A percentile compares a stretch with the other conserved stretches of the same genome.
Conservation (phyloP, 2,888 invertebrate genomes). For the Mystacides longicornis region DNA sequence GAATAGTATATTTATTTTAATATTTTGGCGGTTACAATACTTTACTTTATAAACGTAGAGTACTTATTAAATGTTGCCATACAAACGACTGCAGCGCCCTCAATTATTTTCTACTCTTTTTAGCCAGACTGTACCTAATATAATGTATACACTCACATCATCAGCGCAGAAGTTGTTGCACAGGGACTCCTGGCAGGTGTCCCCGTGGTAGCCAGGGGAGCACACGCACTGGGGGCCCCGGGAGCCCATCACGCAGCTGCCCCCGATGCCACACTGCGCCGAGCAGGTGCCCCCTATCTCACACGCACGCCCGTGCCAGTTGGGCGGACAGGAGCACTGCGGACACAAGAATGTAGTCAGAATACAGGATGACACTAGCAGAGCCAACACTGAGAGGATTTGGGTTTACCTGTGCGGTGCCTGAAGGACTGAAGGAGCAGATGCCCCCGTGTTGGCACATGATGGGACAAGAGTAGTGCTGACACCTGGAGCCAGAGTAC, state of each 20-base stretch:
- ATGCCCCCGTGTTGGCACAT: slow-evolving; percentile 57
- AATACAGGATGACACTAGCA: neutral
- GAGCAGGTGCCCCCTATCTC: slow-evolving; percentile 36
- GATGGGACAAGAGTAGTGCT: slow-evolving; percentile 61
- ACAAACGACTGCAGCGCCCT: no score
- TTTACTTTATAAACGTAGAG: no score
- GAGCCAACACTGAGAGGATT: no score
- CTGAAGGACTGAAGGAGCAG: slow-evolving; percentile 33
- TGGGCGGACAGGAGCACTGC: slow-evolving; percentile 53
- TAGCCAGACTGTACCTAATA: no score
- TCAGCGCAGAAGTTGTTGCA: slow-evolving; percentile 53
- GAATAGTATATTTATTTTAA: no score
- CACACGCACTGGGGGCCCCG: slow-evolving; percentile 46
- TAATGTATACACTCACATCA: slow-evolving; percentile 18
- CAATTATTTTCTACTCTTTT: no score
- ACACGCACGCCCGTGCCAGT: slow-evolving; percentile 46
- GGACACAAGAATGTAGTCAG: slow-evolving; percentile 20
- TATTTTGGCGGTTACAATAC: no score
- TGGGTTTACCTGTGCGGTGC: neutral
- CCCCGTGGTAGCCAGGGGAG: slow-evolving; percentile 56
- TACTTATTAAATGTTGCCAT: no score
- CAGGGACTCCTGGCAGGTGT: slow-evolving; percentile 51
- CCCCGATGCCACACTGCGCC: slow-evolving; percentile 32
- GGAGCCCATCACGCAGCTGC: slow-evolving; percentile 45
- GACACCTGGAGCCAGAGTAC: slow-evolving; percentile 60